These are phyloP conservation scores for Drosophila parthenogenetica DNA, from an alignment of 2,888 invertebrate species.

Conservation along the genomic window DNA sequence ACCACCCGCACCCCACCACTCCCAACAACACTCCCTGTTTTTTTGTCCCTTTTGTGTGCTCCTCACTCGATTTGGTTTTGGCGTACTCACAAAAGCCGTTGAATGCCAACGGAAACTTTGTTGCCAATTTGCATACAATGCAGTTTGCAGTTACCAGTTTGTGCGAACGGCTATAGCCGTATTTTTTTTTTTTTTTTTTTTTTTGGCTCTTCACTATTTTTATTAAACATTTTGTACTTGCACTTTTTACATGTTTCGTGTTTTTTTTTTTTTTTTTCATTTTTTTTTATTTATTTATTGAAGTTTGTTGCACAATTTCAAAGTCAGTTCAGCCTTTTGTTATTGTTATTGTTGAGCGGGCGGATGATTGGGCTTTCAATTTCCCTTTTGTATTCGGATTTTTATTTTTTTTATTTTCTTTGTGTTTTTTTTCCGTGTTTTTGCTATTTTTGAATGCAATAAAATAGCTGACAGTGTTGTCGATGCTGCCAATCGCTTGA, in stretches of 20 bases:
- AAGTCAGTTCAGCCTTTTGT: constrained; percentile 48
- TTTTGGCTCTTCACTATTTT: background rate
- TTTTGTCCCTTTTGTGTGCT: background rate
- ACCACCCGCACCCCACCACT: no score
- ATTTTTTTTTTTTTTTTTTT: constrained; percentile 1
- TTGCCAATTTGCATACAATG: constrained; percentile 74
- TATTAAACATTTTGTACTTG: constrained; percentile 32
- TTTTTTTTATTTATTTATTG: constrained; percentile 29
- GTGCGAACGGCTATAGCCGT: constrained; percentile 1
- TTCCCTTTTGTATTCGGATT: constrained; percentile 11
- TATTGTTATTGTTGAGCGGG: constrained; percentile 31
- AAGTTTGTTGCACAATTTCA: constrained; percentile 60
- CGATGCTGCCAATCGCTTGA: constrained; percentile 44
- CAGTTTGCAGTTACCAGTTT: constrained; percentile 50
- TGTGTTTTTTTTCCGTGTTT: no score
- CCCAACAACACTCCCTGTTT: background rate
- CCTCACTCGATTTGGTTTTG: background rate
- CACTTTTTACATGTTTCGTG: constrained; percentile 14
- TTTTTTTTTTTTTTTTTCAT: constrained; percentile 6
- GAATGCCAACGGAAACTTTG: constrained; percentile 58
- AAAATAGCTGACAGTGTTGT: constrained; percentile 37
- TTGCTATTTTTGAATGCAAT: constrained; percentile 26
- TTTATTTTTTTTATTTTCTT: background rate
- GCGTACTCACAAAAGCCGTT: constrained; percentile 22
- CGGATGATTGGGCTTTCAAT: constrained; percentile 35